These are phyloP conservation scores for Periophthalmus magnuspinnatus DNA, from an alignment of 2,797 vertebrate genomes.

Conservation along the genomic window DNA sequence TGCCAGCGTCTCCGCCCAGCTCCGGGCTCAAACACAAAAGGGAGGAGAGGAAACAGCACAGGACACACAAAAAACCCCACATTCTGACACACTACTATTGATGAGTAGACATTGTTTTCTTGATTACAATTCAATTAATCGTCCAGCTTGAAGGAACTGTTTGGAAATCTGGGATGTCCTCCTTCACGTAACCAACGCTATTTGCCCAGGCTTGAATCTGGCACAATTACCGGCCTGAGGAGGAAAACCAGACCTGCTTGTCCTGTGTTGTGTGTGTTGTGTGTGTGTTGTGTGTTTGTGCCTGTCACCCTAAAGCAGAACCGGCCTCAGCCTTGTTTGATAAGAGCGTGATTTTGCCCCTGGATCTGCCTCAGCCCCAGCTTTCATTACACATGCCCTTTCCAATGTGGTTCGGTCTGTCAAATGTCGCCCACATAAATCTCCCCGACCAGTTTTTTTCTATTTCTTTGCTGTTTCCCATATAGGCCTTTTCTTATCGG, in stretches of 20 bases:
- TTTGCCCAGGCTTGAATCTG: background rate
- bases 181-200: background rate
- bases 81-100: no score
- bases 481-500: conserved; percentile 21
- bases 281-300: conserved; percentile 9
- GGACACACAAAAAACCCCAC: no score
- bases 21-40: no score
- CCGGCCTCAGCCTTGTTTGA: conserved; percentile 47
- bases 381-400: conserved; percentile 64
- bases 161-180: no score
- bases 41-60: no score
- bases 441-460: conserved; percentile 24
- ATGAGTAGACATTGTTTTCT: no score
- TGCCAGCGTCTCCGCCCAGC: no score
- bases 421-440: conserved; percentile 50
- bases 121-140: no score
- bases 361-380: conserved; percentile 41
- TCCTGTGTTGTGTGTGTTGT: conserved; percentile 11
- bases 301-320: conserved; percentile 28
- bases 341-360: conserved; percentile 40
- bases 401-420: conserved; percentile 47
- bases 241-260: conserved; percentile 21
- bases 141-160: background rate
- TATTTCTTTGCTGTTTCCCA: conserved; percentile 29
- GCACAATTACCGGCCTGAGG: background rate